Conservation (phyloP, 2,797 vertebrate genomes). For the Sebastes steindachneri region DNA sequence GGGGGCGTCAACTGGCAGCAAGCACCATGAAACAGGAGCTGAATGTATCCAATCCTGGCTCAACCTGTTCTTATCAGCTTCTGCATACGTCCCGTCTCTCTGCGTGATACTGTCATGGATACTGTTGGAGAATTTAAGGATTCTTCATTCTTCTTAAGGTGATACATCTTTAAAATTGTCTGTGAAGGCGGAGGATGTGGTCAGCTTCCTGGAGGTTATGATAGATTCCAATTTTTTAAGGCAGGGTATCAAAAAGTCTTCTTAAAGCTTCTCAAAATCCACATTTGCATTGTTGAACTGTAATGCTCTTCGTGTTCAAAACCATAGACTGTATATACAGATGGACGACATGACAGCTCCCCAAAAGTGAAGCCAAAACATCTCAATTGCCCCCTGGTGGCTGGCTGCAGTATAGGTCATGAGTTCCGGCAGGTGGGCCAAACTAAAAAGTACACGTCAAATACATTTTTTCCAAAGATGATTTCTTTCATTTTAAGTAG, state of each 20-base stretch:
- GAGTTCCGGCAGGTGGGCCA: fast-evolving
- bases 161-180: background rate
- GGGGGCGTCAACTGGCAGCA: constrained; percentile 19
- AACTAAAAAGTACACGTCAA: no score
- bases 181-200: background rate
- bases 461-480: no score
- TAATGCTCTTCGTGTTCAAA: background rate
- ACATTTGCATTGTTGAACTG: background rate
- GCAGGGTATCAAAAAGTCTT: background rate
- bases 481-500: no score
- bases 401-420: no score
- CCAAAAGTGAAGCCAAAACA: no score
- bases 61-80: constrained; percentile 15
- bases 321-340: no score
- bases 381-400: no score
- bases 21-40: constrained; percentile 10
- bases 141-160: background rate
- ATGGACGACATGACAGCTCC: no score
- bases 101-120: background rate
- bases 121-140: background rate
- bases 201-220: background rate
- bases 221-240: background rate
- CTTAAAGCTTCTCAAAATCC: background rate
- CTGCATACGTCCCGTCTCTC: background rate
- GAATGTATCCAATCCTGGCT: constrained; percentile 4